Evolutionary conservation across 2,113 vertebrate species (phyloP), one percentile per base, ranked within the genome.

Genomic region (Marmota flaviventris): DNA sequence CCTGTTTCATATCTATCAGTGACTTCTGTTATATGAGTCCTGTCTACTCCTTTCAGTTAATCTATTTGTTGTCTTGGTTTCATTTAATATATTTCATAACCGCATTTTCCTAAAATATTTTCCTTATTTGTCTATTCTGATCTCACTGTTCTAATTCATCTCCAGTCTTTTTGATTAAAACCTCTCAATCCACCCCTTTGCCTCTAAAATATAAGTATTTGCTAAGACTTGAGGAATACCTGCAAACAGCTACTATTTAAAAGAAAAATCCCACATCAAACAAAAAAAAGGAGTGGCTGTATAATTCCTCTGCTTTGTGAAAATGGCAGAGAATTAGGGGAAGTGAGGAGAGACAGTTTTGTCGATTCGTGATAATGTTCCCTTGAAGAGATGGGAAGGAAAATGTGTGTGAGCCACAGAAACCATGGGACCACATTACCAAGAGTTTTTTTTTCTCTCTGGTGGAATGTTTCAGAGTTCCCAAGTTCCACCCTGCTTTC

Each of bases 181-280:
- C 37, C 16, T 75, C 69, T 69, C 29, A 67, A 17, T 86, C 78
- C 25, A 79, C 7, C 3, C 22, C 37, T 81, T 91, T 96, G 32
- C 42, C 45, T 84, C 77, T 85, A 81, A 95, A 92, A 82, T 7
- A 1, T 29, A 92, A 84, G 56, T 39, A 67, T 81, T 87, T 92
- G 37, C 48, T 39, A 88, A 96, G 48, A 86, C 65, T 75, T 90
- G 58, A 92, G 20, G 48, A 73, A 61, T 77, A 77, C 5, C 42
- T 87, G 42, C 58, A 94, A 34, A 84, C 37, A 82, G 18, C 37
- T 70, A 75, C 37, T 67, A 18, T 83, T 77, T 93, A 89, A 67
- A 85, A 65, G 58, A 95, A 95, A 76, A 76, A 82, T n/a, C n/a
- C 32, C 56, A 70, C 75, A 72, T 58, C 72, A 95, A 81, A 87